Base-by-base conservation (phyloP, 2,113 vertebrate genomes). In the Takifugu bimaculatus region DNA sequence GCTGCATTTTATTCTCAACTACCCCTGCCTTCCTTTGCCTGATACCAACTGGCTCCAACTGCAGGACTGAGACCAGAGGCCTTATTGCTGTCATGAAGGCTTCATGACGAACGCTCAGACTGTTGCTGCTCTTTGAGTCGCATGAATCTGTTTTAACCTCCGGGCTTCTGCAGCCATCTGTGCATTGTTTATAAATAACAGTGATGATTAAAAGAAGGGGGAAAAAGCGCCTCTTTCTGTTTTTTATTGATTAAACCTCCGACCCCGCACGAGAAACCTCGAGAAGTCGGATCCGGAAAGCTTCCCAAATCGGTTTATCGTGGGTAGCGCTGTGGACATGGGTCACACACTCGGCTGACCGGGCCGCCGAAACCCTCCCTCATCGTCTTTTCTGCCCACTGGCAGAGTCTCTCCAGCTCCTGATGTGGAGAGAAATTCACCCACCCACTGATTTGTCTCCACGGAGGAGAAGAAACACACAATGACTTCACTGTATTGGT, bases 141-240 rank as follows among this genome's bases (percentile, higher is more conserved):
- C 26, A 63, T 26, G 13, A 39, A 39, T 49, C 35, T 7, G 3
- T 47, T 75, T 26, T 29, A 60, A 80, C 49, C 59, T 77, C n/a
- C n/a, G 61, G 54, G 63, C 65, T 56, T 39, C 44, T 27, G 28
- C 7, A 52, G 50, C 70, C 54, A 68, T 72, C 63, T 82, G 75
- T 20, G 56, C 55, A 39, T 9, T 13, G 54, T 10, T 35, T 35
- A 35, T 7, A 39, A 39, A 39, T 39, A 39, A 39, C 29, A 39
- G 11, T 7, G 11, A 39, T 39, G 35, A 39, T 10, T 39, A 32
- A 32, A 32, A 32, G 7, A 32, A 32, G 7, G 7, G 7, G 5
- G 5, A 39, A 39, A 39, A 39, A 39, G 11, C 7, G 35, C 35
- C 35, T 39, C 35, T 39, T 20, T 20, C 9, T 39, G 35, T 39